Base-by-base conservation (phyloP, 2,888 invertebrate species). In the Pristionchus arcanus region DNA sequence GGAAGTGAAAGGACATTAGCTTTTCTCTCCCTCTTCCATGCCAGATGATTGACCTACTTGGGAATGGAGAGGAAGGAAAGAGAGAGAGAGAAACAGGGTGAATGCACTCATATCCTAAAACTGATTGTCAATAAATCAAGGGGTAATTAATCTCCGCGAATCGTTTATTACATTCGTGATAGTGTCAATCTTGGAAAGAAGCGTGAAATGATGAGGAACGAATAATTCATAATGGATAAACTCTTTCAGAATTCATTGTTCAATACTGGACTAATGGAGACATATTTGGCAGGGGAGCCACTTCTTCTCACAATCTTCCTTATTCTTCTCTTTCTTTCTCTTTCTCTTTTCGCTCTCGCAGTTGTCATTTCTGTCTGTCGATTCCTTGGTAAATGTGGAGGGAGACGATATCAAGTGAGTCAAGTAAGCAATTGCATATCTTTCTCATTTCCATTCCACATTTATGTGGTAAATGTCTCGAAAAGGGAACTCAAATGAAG, bases 331-430 rank as follows among this genome's bases (percentile, higher is more conserved):
- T 88, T 88, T 77, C 53, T 88, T 5, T 74, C 88, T 59, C 34
- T 88, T 25, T 28, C 77, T 25, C 34, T 88, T 2, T 88, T 77
- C 88, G 37, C 21, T 55, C 55, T 88, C 4, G 74, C 88, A 25
- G 34, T 77, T 4, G n/a, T 77, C 3, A 34, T 88, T 11, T 34
- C 88, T 19, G 21, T 71, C 19, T 74, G 77, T 66, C 49, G 88
- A 88, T 74, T 55, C 59, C 28, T 88, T 4, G 88, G 88, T 16
- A 88, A 66, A 88, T 88, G 88, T 88, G 88, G 88, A 55, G 88
- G 88, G 55, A 71, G 59, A 59, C 31, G 88, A 88, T 88, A 88
- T 59, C 88, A 88, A 59, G 88, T 88, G 55, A 68, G 87, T 87
- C 68, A 55, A 68, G 68, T 85, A 59, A 81, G 85, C 85, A 85